Evolutionary conservation across 2,888 invertebrate species (phyloP).

Genomic region (Polylopha cassiicola): DNA sequence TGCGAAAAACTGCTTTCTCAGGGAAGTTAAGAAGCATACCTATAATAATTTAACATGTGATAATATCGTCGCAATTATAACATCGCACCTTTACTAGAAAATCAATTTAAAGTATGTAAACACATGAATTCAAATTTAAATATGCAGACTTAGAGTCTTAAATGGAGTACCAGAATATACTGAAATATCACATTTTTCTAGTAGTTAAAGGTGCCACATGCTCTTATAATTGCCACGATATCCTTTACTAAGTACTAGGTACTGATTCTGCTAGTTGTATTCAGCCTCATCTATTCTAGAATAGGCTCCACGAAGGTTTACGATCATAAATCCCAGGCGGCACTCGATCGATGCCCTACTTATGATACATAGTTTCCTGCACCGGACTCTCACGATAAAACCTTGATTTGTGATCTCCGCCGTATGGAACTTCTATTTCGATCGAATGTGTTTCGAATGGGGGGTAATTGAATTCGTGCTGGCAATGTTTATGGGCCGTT

Average conservation of each 20-base stretch:
- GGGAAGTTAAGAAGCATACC: too few species aligned
- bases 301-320: constrained; percentile 27
- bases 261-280: too few species aligned
- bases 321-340: constrained; percentile 55
- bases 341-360: constrained; percentile 52
- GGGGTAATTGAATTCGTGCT: constrained; percentile 22
- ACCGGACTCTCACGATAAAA: constrained; percentile 51
- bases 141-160: background rate
- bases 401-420: constrained; percentile 48
- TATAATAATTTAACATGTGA: too few species aligned
- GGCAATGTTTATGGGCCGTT: constrained; percentile 15
- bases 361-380: constrained; percentile 60
- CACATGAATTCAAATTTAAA: background rate
- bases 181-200: too few species aligned
- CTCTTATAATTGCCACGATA: too few species aligned
- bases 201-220: too few species aligned
- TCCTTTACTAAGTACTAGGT: background rate
- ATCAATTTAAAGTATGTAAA: too few species aligned
- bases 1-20: too few species aligned
- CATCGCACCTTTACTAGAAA: too few species aligned
- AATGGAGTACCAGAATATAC: background rate
- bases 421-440: constrained; percentile 24
- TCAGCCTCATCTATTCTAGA: constrained; percentile 30
- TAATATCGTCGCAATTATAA: too few species aligned
- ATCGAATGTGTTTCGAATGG: constrained; percentile 24